These are phyloP conservation scores for Rhinogobio ventralis DNA, from an alignment of 2,797 vertebrate species.

Conservation along the genomic window DNA sequence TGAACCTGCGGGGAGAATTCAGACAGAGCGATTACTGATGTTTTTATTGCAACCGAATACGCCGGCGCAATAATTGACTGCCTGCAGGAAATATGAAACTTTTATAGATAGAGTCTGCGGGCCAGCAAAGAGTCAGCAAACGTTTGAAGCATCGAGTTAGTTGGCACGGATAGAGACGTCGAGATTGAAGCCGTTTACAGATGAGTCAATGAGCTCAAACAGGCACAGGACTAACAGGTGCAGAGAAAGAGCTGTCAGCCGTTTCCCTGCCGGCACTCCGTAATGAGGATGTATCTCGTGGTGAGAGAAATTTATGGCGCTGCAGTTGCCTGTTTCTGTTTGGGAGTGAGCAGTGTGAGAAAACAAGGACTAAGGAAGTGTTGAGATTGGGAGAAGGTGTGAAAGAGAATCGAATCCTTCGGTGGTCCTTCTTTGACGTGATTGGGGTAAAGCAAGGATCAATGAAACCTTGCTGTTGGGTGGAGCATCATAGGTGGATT, in stretches of 20 bases:
- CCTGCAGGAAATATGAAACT: conserved; percentile 54
- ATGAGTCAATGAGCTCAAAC: conserved; percentile 53
- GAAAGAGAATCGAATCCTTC: conserved; percentile 35
- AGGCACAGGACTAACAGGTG: conserved; percentile 54
- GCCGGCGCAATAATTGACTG: conserved; percentile 51
- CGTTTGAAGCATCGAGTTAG: conserved; percentile 40
- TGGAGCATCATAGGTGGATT: conserved; percentile 31
- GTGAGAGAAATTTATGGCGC: conserved; percentile 37
- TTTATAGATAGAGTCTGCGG: conserved; percentile 48
- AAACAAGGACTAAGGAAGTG: conserved; percentile 17
- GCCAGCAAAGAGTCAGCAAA: conserved; percentile 45
- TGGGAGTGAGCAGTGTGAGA: background rate
- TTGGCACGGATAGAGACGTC: conserved; percentile 46
- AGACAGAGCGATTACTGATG: conserved; percentile 55
- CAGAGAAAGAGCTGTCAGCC: conserved; percentile 37
- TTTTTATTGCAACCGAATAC: conserved; percentile 61
- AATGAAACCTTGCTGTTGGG: conserved; percentile 45
- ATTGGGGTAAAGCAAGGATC: conserved; percentile 21
- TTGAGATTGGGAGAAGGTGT: conserved; percentile 6
- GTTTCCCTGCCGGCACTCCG: conserved; percentile 11
- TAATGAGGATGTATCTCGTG: conserved; percentile 48
- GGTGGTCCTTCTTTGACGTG: conserved; percentile 34
- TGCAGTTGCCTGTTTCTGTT: conserved; percentile 48
- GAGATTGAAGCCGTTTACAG: conserved; percentile 44
- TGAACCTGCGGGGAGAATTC: conserved; percentile 46